These are phyloP conservation scores for Gadus chalcogrammus DNA, from an alignment of 2,113 vertebrate genomes.

Conservation along the genomic window DNA sequence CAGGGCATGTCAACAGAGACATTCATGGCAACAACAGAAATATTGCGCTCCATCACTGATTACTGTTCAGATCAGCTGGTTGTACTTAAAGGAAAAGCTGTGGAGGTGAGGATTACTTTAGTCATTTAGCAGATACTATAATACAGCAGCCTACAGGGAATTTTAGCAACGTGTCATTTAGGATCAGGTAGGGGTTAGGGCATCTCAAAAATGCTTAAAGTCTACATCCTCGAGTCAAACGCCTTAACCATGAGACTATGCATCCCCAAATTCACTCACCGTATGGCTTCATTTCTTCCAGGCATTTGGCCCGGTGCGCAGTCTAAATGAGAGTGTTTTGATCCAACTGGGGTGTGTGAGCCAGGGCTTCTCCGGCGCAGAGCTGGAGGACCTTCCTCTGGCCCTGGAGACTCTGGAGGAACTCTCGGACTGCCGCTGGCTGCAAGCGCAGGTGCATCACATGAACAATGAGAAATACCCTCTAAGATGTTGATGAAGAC, in stretches of 20 bases:
- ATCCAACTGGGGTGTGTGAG: conserved; percentile 59
- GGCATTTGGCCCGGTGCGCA: conserved; percentile 44
- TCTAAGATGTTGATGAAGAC: neutral
- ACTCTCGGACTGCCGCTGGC: conserved; percentile 62
- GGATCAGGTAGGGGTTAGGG: too few relatives aligned
- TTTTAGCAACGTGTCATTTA: too few relatives aligned
- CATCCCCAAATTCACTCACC: too few relatives aligned
- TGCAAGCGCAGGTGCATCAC: conserved; percentile 55
- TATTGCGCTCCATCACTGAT: conserved; percentile 43
- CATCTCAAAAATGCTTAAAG: too few relatives aligned
- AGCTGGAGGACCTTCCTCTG: conserved; percentile 53
- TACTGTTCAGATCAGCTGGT: conserved; percentile 53
- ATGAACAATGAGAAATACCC: neutral
- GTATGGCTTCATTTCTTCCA: neutral
- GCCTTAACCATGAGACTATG: too few relatives aligned
- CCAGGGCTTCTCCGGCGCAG: conserved; percentile 48
- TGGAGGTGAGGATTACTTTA: conserved; percentile 45
- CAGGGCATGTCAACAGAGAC: conserved; percentile 30
- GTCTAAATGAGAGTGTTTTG: conserved; percentile 46
- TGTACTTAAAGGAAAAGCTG: conserved; percentile 45
- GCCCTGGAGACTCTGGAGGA: conserved; percentile 51
- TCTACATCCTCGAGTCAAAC: too few relatives aligned
- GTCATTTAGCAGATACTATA: too few relatives aligned
- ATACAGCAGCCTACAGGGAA: too few relatives aligned
- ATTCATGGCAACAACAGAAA: conserved; percentile 44